Percentiles rank a stretch among this genome's conserved stretches.
Evolutionary conservation across 2,113 vertebrate genomes (phyloP).

Genomic region (Corydoras sp.): DNA sequence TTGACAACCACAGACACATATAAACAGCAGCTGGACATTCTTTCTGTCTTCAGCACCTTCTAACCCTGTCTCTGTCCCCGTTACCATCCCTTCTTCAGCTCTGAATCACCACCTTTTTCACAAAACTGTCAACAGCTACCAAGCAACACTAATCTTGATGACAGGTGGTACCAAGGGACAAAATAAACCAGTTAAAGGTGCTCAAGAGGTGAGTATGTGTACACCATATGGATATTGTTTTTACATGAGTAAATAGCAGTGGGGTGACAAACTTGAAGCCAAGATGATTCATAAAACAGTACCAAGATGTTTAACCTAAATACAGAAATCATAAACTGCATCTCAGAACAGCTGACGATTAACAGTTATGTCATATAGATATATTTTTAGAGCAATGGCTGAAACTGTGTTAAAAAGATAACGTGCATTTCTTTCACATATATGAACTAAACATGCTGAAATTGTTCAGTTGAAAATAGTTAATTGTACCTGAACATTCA

Average conservation of each 20-base stretch:
- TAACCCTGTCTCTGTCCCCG: not conserved
- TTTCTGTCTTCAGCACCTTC: constrained; percentile 13
- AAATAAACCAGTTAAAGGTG: not conserved
- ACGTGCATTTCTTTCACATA: too few relatives aligned
- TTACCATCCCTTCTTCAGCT: constrained; percentile 14
- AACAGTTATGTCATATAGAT: too few relatives aligned
- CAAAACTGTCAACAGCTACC: constrained; percentile 35
- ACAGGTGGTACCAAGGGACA: constrained; percentile 11
- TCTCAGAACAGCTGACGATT: not conserved
- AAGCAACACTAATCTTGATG: constrained; percentile 30
- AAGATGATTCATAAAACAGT: not conserved
- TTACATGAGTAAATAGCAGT: not conserved
- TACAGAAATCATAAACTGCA: not conserved
- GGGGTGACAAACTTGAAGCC: not conserved
- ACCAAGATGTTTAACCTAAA: not conserved
- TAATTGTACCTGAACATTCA: too few relatives aligned
- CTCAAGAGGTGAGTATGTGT: not conserved
- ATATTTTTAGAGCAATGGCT: too few relatives aligned
- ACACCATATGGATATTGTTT: not conserved
- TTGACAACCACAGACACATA: constrained; percentile 36
- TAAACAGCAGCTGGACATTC: constrained; percentile 38
- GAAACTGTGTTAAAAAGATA: too few relatives aligned
- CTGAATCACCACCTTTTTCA: constrained; percentile 16
- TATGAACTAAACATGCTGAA: too few relatives aligned
- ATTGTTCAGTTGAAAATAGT: too few relatives aligned